Base-by-base conservation (phyloP, 2,797 vertebrate genomes). In the Rachycentron canadum region DNA sequence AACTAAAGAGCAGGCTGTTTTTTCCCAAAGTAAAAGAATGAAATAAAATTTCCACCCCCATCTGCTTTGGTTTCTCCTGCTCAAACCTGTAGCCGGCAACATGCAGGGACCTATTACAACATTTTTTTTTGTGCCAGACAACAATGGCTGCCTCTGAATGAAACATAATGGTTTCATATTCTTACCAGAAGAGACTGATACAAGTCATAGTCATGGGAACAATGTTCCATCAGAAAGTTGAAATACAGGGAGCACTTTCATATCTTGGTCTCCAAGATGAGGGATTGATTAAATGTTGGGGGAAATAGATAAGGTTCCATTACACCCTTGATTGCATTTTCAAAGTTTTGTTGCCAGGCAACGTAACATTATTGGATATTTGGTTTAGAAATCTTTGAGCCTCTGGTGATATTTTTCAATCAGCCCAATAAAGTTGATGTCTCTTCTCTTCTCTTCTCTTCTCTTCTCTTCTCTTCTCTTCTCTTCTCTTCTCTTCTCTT, bases 321-420 rank as follows among this genome's bases (percentile, higher is more conserved):
- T 88, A 89, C 77, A 88, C 81, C 71, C 78, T 62, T 78, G 82
- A 91, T 88, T 91, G 82, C 76, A 75, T 91, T 90, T 81, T 76
- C 19, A 2, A 57, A 70, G 71, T 69, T 56, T 80, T 67, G 90
- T 93, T 92, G 90, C 91, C 55, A 69, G 79, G 92, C 90, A 91
- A 91, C 89, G 69, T 70, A 49, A 69, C 87, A 72, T 81, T 84
- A 91, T 82, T 85, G 78, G 71, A 79, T 88, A 83, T 89, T 92
- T 83, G 67, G 76, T 78, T 86, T 64, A 59, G 86, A 89, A 81
- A 86, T 89, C 34, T 68, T 78, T 53, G 36, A 81, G 83, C 73
- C 88, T 78, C 87, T 81, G 60, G 88, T 84, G 88, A 83, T 84
- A 45, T 72, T 82, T 69, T 55, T 68, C 25, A 84, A 79, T 57